Conservation (phyloP, 1,140 invertebrate species). For the Eciton burchellii region DNA sequence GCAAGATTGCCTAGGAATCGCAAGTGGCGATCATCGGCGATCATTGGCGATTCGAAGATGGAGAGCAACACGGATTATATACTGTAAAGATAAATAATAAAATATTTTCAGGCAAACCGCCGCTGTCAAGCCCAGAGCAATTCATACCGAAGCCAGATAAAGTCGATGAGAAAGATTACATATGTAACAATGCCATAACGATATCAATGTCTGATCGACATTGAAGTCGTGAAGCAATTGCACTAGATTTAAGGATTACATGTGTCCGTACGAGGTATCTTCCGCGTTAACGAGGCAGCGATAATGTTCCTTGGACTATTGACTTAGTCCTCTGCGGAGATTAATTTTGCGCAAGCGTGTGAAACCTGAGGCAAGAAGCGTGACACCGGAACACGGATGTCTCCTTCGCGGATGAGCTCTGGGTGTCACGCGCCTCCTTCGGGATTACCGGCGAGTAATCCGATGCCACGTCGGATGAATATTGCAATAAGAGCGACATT, state of each 20-base stretch:
- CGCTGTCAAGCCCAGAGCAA: background rate
- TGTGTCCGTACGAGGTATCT: conserved; percentile 49
- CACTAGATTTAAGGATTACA: conserved; percentile 23
- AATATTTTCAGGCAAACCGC: background rate
- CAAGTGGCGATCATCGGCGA: too few species aligned
- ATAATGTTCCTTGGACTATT: conserved; percentile 45
- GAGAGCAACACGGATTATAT: background rate
- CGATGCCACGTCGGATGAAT: conserved; percentile 38
- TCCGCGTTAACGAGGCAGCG: conserved; percentile 43
- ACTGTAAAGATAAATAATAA: background rate
- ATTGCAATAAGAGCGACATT: conserved; percentile 48
- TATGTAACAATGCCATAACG: background rate
- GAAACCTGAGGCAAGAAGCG: conserved; percentile 40
- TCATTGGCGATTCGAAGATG: conserved; percentile 15
- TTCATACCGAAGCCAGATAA: background rate
- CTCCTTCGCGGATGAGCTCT: conserved; percentile 35
- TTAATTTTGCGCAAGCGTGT: conserved; percentile 49
- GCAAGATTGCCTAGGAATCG: too few species aligned
- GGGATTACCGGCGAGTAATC: conserved; percentile 49
- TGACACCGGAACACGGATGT: conserved; percentile 29
- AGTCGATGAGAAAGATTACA: background rate
- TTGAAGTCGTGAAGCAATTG: background rate
- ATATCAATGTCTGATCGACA: conserved; percentile 8
- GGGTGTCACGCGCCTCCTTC: conserved; percentile 35
- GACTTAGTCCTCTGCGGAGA: conserved; percentile 6